Percentiles rank a stretch among this genome's conserved stretches.
Conservation (phyloP, 2,797 vertebrate genomes). For the Peromyscus attwateri region DNA sequence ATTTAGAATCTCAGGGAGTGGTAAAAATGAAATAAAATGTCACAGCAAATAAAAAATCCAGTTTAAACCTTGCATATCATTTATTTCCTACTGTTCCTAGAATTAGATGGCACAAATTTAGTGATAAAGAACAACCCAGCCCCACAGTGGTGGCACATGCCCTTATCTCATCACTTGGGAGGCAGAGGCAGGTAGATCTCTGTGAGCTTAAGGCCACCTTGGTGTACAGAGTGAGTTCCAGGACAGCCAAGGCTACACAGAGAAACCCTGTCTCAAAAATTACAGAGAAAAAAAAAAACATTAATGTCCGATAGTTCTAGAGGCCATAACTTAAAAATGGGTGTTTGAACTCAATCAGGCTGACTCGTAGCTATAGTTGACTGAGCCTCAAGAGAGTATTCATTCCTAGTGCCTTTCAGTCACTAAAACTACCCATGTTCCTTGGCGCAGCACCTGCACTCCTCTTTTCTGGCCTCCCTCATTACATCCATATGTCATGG, state of each 20-base stretch:
- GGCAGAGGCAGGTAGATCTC: not conserved
- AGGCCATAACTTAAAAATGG: not conserved
- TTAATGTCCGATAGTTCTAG: not conserved
- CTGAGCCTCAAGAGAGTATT: not conserved
- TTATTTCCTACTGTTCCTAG: not conserved
- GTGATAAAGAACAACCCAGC: not conserved
- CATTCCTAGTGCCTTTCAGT: not conserved
- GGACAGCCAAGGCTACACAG: not conserved
- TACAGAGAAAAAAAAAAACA: not conserved
- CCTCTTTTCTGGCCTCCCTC: not conserved
- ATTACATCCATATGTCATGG: not conserved
- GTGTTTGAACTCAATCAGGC: not conserved
- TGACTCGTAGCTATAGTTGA: rapidly evolving
- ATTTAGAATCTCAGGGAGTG: not conserved
- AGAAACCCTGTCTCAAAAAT: not conserved
- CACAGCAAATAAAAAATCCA: not conserved
- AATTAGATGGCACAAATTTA: not conserved
- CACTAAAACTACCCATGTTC: not conserved
- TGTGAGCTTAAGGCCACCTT: not conserved
- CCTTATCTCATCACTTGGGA: not conserved
- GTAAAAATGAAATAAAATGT: not conserved
- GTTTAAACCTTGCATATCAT: not conserved
- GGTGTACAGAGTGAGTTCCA: not conserved
- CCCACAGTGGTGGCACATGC: not conserved
- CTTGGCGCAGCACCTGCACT: not conserved